Conservation (phyloP, 2,888 invertebrate species). For the Torymus aiolomorphi region DNA sequence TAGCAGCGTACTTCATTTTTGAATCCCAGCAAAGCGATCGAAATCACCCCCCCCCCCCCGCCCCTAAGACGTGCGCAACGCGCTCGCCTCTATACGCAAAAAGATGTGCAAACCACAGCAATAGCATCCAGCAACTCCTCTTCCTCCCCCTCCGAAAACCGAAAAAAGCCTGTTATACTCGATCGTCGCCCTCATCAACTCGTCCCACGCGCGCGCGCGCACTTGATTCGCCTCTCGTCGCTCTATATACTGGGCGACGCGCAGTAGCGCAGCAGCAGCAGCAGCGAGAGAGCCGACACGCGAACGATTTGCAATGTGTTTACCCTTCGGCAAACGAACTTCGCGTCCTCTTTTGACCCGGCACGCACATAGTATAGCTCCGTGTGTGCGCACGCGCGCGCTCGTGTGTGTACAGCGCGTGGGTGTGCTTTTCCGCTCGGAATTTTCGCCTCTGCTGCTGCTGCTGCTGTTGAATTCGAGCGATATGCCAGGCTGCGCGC, state of each 20-base stretch:
- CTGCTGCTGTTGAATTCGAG: too few species aligned
- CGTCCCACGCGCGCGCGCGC: background rate
- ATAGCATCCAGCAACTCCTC: too few species aligned
- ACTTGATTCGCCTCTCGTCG: background rate
- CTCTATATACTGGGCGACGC: background rate
- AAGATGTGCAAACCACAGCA: too few species aligned
- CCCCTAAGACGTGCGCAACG: too few species aligned
- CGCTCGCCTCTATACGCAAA: too few species aligned
- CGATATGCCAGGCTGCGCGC: too few species aligned
- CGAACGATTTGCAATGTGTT: conserved; percentile 45
- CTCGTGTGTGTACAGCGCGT: background rate
- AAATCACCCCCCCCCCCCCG: too few species aligned
- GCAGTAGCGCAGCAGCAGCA: background rate
- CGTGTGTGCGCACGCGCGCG: background rate
- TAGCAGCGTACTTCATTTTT: too few species aligned
- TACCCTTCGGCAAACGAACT: conserved; percentile 48
- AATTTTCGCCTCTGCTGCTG: too few species aligned
- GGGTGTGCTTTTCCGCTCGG: too few species aligned
- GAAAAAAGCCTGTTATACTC: too few species aligned
- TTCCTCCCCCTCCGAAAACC: conserved; percentile 6
- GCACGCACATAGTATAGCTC: background rate
- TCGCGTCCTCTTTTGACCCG: conserved; percentile 6
- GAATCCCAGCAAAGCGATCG: too few species aligned
- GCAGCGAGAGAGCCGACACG: background rate
- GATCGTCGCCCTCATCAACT: background rate